Percentiles rank a stretch among this genome's conserved stretches.
These are phyloP conservation scores for Brachirus orientalis DNA, from an alignment of 2,113 vertebrate genomes.

Conservation along the genomic window DNA sequence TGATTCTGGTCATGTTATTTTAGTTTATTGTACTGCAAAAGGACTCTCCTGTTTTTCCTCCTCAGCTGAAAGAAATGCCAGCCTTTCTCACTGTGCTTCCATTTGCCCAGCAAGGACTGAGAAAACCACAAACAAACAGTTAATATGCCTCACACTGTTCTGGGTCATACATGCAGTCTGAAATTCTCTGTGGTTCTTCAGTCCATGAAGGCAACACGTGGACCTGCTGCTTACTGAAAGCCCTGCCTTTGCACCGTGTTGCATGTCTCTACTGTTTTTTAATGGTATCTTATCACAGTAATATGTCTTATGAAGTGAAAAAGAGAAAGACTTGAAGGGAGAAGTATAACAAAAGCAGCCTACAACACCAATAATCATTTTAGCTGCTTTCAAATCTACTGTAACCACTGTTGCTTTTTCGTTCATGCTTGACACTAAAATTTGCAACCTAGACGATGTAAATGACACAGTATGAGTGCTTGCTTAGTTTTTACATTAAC, in stretches of 20 bases:
- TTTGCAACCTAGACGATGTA: background rate
- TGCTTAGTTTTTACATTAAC: background rate
- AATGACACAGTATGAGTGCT: background rate
- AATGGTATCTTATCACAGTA: background rate
- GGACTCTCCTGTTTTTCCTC: background rate
- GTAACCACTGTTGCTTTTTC: slow-evolving; percentile 14
- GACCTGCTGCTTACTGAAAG: slow-evolving; percentile 2
- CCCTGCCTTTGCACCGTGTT: slow-evolving; percentile 10
- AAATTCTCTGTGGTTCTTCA: slow-evolving; percentile 12
- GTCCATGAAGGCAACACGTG: slow-evolving; percentile 13
- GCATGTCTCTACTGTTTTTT: slow-evolving; percentile 27
- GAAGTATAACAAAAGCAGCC: no score
- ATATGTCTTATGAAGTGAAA: background rate
- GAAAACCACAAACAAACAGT: slow-evolving; percentile 1
- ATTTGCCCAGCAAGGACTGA: background rate
- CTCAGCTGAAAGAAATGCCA: slow-evolving; percentile 15
- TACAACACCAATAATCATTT: background rate
- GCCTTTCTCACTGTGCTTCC: background rate
- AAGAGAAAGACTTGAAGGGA: no score
- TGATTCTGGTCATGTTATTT: background rate
- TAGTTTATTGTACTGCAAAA: background rate
- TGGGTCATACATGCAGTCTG: slow-evolving; percentile 1
- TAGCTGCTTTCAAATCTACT: slow-evolving; percentile 10
- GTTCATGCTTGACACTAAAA: background rate
- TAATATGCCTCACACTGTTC: background rate